Conservation (phyloP, 2,113 vertebrate species). For the Numida meleagris region DNA sequence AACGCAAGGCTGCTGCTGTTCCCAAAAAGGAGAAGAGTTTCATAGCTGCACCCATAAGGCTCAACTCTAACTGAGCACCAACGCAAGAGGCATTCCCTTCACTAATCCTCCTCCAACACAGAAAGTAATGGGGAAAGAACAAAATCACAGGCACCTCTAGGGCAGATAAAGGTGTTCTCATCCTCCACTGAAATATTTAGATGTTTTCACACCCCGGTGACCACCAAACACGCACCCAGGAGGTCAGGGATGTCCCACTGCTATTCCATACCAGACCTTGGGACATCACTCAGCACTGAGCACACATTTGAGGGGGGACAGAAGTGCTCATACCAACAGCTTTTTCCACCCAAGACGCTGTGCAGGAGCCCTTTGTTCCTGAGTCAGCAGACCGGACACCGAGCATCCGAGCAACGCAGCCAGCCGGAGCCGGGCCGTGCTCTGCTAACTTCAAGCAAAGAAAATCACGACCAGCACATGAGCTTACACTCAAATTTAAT, state of each 20-base stretch:
- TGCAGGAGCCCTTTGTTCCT: not conserved
- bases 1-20: not conserved
- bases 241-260: not conserved
- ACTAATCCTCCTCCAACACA: not conserved
- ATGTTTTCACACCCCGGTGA: not conserved
- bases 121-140: not conserved
- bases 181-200: not conserved
- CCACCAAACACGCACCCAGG: not conserved
- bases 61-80: not conserved
- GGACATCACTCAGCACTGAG: not conserved
- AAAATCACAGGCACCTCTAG: not conserved
- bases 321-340: not conserved
- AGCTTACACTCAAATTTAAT: not conserved
- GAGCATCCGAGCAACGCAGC: not conserved
- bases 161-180: not conserved
- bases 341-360: not conserved
- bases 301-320: not conserved
- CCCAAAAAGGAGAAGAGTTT: not conserved
- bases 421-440: not conserved
- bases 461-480: not conserved
- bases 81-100: not conserved
- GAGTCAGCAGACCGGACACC: not conserved
- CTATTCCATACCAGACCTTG: not conserved
- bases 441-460: not conserved
- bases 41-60: not conserved